Evolutionary conservation across 2,888 invertebrate genomes (phyloP).

Genomic region (Leptinotarsa peninsularis): DNA sequence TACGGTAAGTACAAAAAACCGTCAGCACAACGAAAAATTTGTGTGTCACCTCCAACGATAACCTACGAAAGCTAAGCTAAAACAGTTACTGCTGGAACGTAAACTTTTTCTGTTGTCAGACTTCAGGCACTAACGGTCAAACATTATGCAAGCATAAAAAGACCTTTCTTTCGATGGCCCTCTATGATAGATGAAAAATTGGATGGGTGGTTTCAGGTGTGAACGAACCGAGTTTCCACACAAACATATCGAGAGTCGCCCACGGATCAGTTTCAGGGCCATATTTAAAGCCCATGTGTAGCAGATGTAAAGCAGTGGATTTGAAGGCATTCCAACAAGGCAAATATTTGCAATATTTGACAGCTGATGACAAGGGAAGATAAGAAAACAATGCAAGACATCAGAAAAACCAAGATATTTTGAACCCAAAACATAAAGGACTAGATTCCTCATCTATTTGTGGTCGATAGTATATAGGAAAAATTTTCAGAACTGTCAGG

Average conservation of each 20-base stretch:
- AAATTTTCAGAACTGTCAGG: too few species aligned
- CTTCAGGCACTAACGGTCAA: constrained; percentile 54
- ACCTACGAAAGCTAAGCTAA: constrained; percentile 46
- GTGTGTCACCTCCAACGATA: constrained; percentile 49
- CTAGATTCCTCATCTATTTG: too few species aligned
- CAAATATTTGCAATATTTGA: too few species aligned
- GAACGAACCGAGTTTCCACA: neutral
- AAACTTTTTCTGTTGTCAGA: constrained; percentile 31
- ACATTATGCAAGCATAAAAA: constrained; percentile 40
- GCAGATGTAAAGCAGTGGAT: too few species aligned
- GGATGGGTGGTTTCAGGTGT: neutral
- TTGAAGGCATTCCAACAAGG: too few species aligned
- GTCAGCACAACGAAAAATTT: constrained; percentile 29
- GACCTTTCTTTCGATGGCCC: constrained; percentile 40
- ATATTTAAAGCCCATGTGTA: too few species aligned
- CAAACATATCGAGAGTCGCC: neutral
- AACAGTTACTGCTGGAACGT: constrained; percentile 43
- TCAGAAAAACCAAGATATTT: too few species aligned
- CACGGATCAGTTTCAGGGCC: neutral
- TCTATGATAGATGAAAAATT: constrained; percentile 9
- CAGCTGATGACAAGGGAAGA: too few species aligned
- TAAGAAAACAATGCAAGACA: too few species aligned
- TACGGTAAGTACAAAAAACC: constrained; percentile 10
- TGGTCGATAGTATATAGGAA: too few species aligned
- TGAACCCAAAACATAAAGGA: too few species aligned